Evolutionary conservation across 2,888 invertebrate species (phyloP).

Genomic region (Mechanitis messenoides): DNA sequence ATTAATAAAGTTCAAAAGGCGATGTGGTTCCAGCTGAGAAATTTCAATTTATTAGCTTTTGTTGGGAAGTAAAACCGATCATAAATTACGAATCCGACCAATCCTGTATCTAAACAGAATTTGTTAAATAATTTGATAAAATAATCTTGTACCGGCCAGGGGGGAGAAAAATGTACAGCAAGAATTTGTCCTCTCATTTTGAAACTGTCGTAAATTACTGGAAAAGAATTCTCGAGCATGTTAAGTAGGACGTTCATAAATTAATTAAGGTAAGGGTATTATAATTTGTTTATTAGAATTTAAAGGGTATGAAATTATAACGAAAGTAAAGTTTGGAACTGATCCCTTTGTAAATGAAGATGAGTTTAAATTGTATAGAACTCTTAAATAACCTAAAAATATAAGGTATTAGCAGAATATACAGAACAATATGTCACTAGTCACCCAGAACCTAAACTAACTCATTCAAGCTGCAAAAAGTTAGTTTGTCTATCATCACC

Average conservation of each 20-base stretch:
- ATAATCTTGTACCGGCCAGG: conserved; percentile 36
- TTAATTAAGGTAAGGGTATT: conserved; percentile 14
- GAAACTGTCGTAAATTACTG: conserved; percentile 19
- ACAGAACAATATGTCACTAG: conserved; percentile 16
- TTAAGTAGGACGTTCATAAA: conserved; percentile 8
- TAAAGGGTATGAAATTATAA: conserved; percentile 4
- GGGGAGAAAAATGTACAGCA: conserved; percentile 31
- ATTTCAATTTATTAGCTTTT: conserved; percentile 58
- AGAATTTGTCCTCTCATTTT: conserved; percentile 22
- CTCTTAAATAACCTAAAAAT: too few relatives aligned
- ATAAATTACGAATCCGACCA: conserved; percentile 60
- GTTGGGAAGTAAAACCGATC: conserved; percentile 58
- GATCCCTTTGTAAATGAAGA: too few relatives aligned
- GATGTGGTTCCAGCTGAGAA: conserved; percentile 31
- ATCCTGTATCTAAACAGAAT: conserved; percentile 52
- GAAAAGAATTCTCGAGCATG: conserved; percentile 10
- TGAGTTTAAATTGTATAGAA: too few relatives aligned
- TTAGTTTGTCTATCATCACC: conserved; percentile 31
- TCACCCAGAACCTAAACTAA: conserved; percentile 22
- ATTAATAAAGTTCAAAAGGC: conserved; percentile 47
- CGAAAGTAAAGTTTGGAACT: neutral
- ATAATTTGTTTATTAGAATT: too few relatives aligned
- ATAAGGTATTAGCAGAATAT: neutral
- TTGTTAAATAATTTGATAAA: conserved; percentile 56
- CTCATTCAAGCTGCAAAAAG: conserved; percentile 24